Conservation (phyloP, 2,888 invertebrate species). For the Agriotes lineatus region DNA sequence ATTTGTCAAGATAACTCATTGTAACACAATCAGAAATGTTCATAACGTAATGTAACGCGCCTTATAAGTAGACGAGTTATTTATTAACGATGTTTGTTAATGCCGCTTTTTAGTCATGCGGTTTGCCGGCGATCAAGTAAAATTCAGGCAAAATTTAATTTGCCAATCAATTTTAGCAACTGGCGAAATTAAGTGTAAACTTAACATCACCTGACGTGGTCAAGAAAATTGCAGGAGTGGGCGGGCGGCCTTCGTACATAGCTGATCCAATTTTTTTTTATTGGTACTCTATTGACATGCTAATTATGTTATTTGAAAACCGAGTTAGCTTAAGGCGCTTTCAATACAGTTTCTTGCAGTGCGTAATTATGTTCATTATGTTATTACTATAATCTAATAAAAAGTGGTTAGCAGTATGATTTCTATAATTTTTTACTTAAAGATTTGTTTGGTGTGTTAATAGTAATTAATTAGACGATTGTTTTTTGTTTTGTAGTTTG, state of each 20-base stretch:
- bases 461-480: too few relatives aligned
- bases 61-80: constrained; percentile 28
- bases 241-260: too few relatives aligned
- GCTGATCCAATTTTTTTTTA: neutral
- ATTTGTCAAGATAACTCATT: constrained; percentile 30
- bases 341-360: neutral
- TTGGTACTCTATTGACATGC: neutral
- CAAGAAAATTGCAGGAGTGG: neutral
- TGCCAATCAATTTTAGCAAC: too few relatives aligned
- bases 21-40: constrained; percentile 19
- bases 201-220: neutral
- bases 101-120: too few relatives aligned
- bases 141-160: too few relatives aligned
- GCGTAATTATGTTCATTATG: neutral
- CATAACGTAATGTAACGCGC: constrained; percentile 20
- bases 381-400: constrained; percentile 6
- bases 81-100: constrained; percentile 6
- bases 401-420: too few relatives aligned
- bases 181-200: too few relatives aligned
- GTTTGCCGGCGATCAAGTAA: too few relatives aligned
- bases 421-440: too few relatives aligned
- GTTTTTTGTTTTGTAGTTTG: too few relatives aligned
- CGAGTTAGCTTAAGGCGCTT: neutral
- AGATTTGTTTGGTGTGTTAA: too few relatives aligned
- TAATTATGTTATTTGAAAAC: constrained; percentile 15